phyloP scores from a whole-genome alignment of 2,113 vertebrate species.

The Leptosomus discolor region DNA sequence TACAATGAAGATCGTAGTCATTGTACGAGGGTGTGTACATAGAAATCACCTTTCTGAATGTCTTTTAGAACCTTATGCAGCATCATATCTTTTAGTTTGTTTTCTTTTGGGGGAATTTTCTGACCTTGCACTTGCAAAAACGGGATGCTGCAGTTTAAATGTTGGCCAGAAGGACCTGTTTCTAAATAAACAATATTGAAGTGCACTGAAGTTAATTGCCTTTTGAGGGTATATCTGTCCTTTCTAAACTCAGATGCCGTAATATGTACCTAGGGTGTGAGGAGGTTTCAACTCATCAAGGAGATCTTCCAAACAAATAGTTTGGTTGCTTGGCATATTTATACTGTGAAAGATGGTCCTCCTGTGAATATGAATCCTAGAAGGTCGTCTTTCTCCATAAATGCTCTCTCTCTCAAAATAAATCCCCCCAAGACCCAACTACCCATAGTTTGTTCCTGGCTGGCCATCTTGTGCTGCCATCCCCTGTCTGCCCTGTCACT shows the following conservation, averaged over 20 bases:
- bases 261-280: neutral
- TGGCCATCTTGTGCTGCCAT: neutral
- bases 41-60: neutral
- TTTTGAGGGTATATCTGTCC: neutral
- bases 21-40: neutral
- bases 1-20: neutral
- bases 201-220: neutral
- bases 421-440: neutral
- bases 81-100: neutral
- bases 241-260: neutral
- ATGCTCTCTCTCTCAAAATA: neutral
- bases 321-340: neutral
- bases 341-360: neutral
- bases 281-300: neutral
- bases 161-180: neutral
- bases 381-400: neutral
- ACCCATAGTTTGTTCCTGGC: neutral
- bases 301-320: neutral
- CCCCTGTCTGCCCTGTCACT: neutral
- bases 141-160: neutral
- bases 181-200: neutral
- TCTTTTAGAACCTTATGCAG: neutral
- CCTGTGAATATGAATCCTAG: neutral
- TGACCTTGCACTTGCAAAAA: neutral
- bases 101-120: neutral